Base-by-base conservation (phyloP, 2,888 invertebrate genomes). In the Microctonus hyperodae region DNA sequence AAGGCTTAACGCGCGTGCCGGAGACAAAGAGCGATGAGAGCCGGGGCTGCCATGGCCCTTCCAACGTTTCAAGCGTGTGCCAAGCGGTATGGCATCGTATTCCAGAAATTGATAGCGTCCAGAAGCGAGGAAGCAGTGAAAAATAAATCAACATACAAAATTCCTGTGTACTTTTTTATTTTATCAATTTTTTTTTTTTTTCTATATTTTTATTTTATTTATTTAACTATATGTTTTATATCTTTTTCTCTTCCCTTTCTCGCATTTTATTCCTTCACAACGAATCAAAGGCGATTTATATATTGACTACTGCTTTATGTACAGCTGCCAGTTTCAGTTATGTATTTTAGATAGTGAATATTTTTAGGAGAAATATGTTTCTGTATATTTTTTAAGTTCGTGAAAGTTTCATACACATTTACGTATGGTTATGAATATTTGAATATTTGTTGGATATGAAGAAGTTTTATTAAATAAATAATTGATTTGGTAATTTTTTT, bases 21-120 rank as follows among this genome's bases (percentile, higher is more conserved):
- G 53, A 31, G 20, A 62, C 62, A 62, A 62, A 59, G 53, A 65
- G 40, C 37, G 55, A 25, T 33, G 55, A 4, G 28, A 33, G 62
- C 53, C 53, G 53, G 53, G 20, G 61, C 51, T 51, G n/a, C n/a
- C n/a, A 33, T 51, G 50, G 25, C n/a, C 25, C n/a, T 53, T 25
- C 53, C n/a, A 25, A 51, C 51, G 51, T 35, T 62, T 35, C 22
- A 53, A 62, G 11, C 50, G 50, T 33, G 53, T 37, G 53, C 40
- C 62, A 53, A 37, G 53, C 35, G 53, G 37, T 37, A 37, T 33
- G 33, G 55, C 55, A 28, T 55, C 55, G 55, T 55, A 55, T 55
- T 55, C 55, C 31, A 28, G n/a, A 44, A 44, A 44, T 44, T 44
- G 16, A 44, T 44, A 44, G 16, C 44, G 44, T 44, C n/a, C 44